Evolutionary conservation across 1,140 invertebrate species (phyloP), one percentile per base, ranked within the genome.

Genomic region (Artemia franciscana): DNA sequence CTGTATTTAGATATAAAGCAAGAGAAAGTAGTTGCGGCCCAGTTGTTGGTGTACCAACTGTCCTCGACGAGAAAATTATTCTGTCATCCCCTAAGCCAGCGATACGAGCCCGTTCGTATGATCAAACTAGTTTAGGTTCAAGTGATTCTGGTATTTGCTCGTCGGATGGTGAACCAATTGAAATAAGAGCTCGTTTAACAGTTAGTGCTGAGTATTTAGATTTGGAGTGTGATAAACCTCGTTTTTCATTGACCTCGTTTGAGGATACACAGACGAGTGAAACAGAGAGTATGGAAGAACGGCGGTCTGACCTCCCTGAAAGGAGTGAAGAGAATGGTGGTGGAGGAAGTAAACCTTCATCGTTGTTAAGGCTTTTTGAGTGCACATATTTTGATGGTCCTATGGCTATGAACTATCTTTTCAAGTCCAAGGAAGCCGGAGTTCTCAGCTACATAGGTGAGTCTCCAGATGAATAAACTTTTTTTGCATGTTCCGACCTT

Each of bases 391-490:
- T 98, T 73, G 89, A 96, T 72, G 94, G 96, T 81, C 88, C 88
- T 63, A 94, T 97, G 79, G 93, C 92, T 24, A 91, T 98, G 70
- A 88, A 88, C 70, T 97, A 98, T 79, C 76, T 98, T 28, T 96
- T 92, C 71, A 94, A 94, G 72, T 94, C 91, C n/a, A 97, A 97
- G 75, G 93, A 98, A 73, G 87, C 90, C 23, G 93, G 92, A 58
- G 92, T 97, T 58, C 87, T 94, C 70, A 88, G 86, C 67, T 97
- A 97, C 74, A 82, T 95, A 72, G 91, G 90, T 82, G 71, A 75
- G 74, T 71, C 57, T 26, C 28, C n/a, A 58, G 18, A n/a, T 66
- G n/a, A n/a, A n/a, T n/a, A n/a, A n/a, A n/a, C n/a, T n/a, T n/a
- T n/a, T n/a, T n/a, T n/a, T n/a, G n/a, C n/a, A n/a, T n/a, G n/a